Evolutionary conservation across 2,797 vertebrate genomes (phyloP).

Genomic region (Cichlasoma orientale): DNA sequence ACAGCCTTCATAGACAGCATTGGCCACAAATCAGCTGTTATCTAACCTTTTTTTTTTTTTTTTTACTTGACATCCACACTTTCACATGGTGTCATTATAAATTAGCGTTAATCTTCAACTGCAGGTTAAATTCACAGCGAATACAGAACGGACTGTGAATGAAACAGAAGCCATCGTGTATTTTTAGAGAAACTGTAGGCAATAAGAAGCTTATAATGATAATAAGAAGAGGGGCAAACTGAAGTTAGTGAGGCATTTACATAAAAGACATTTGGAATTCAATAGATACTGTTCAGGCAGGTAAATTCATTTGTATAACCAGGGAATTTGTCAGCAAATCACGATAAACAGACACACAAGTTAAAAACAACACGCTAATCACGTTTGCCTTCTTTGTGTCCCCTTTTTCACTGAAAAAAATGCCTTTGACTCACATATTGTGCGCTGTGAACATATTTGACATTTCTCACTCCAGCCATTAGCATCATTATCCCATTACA

Average conservation of each 20-base stretch:
- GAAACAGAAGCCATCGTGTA: not conserved
- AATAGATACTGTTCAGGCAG: conserved; percentile 15
- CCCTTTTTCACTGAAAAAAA: conserved; percentile 13
- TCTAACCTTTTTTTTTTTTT: not conserved
- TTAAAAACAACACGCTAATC: not conserved
- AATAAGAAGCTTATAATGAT: not conserved
- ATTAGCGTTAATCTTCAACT: not conserved
- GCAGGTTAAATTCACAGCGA: not conserved
- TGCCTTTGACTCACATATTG: conserved; percentile 11
- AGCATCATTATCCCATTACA: conserved; percentile 64
- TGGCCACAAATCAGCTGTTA: not conserved
- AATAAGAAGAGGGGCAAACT: not conserved
- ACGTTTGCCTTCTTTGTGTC: not conserved
- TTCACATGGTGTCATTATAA: not conserved
- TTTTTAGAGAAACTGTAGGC: not conserved
- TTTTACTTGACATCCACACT: not conserved
- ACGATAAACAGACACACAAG: not conserved
- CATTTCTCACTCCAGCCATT: conserved; percentile 46
- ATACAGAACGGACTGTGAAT: not conserved
- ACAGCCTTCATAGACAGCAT: not conserved
- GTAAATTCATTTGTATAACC: conserved; percentile 32
- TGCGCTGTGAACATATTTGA: conserved; percentile 23
- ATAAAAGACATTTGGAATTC: conserved; percentile 50
- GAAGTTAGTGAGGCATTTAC: conserved; percentile 27
- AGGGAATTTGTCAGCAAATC: conserved; percentile 38